phyloP scores from a whole-genome alignment of 2,113 vertebrate species.

The Mesocricetus auratus region DNA sequence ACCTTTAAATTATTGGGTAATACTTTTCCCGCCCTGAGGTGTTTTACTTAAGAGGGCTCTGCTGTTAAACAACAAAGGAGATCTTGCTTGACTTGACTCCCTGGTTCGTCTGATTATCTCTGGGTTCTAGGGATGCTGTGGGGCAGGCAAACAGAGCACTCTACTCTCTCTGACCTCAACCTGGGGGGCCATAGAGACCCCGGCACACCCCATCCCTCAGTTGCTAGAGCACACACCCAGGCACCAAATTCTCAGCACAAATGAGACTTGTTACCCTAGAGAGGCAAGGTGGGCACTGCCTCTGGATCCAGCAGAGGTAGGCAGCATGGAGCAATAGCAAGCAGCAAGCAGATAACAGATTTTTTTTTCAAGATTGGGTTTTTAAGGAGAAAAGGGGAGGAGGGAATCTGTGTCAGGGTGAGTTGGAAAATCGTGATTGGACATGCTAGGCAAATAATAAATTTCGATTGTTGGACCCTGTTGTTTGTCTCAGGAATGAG shows the following conservation, averaged over 20 bases:
- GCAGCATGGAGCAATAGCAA: not conserved
- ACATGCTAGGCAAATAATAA: not conserved
- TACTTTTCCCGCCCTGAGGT: too few relatives aligned
- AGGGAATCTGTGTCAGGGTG: not conserved
- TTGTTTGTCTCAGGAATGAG: not conserved
- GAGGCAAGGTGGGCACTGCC: not conserved
- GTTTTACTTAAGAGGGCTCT: too few relatives aligned
- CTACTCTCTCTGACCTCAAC: too few relatives aligned
- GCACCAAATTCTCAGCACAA: not conserved
- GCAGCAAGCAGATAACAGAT: not conserved
- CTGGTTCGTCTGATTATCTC: too few relatives aligned
- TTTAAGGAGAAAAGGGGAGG: not conserved
- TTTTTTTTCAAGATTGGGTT: not conserved
- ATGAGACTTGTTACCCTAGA: not conserved
- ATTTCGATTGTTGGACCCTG: not conserved
- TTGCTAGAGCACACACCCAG: not conserved
- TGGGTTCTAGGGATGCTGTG: too few relatives aligned
- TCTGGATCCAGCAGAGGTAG: not conserved
- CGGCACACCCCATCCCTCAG: too few relatives aligned
- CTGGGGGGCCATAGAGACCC: too few relatives aligned
- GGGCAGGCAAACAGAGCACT: too few relatives aligned
- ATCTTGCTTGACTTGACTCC: too few relatives aligned
- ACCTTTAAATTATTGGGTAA: too few relatives aligned
- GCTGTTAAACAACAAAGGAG: too few relatives aligned
- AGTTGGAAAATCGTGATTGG: not conserved